A percentile compares a stretch with the other conserved stretches of the same genome.
Conservation (phyloP, 1,140 invertebrate species). For the Drosophila yakuba region DNA sequence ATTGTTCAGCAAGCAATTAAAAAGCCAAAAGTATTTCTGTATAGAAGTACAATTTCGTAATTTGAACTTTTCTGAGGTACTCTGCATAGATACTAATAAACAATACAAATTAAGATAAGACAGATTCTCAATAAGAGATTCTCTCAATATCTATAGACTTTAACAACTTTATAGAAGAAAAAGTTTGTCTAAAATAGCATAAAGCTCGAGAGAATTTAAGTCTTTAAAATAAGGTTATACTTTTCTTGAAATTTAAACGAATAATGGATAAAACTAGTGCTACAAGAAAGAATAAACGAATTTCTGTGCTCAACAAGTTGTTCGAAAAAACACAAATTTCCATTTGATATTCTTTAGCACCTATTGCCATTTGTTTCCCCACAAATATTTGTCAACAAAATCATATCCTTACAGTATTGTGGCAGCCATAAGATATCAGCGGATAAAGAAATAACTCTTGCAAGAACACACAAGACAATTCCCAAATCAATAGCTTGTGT, state of each 20-base stretch:
- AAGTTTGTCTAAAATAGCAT: too few species aligned
- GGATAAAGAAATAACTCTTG: not conserved
- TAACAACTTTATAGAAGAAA: too few species aligned
- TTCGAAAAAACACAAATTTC: not conserved
- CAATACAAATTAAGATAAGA: too few species aligned
- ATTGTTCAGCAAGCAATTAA: too few species aligned
- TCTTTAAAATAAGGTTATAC: not conserved
- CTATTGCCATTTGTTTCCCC: slow-evolving; percentile 11
- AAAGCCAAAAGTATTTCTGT: too few species aligned
- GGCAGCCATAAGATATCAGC: not conserved
- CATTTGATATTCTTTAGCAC: not conserved
- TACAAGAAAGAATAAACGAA: not conserved
- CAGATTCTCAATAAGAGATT: too few species aligned
- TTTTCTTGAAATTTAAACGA: not conserved
- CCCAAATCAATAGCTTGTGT: slow-evolving; percentile 12
- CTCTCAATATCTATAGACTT: too few species aligned
- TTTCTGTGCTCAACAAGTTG: not conserved
- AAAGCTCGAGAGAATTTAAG: too few species aligned
- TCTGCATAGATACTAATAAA: too few species aligned
- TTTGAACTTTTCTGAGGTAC: too few species aligned
- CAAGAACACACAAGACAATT: slow-evolving; percentile 5
- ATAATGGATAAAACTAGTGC: not conserved
- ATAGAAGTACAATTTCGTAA: too few species aligned
- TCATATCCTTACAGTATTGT: not conserved
- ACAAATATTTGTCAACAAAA: slow-evolving; percentile 14